phyloP scores from a whole-genome alignment of 2,113 vertebrate species.

The Pollimyrus isidori region DNA sequence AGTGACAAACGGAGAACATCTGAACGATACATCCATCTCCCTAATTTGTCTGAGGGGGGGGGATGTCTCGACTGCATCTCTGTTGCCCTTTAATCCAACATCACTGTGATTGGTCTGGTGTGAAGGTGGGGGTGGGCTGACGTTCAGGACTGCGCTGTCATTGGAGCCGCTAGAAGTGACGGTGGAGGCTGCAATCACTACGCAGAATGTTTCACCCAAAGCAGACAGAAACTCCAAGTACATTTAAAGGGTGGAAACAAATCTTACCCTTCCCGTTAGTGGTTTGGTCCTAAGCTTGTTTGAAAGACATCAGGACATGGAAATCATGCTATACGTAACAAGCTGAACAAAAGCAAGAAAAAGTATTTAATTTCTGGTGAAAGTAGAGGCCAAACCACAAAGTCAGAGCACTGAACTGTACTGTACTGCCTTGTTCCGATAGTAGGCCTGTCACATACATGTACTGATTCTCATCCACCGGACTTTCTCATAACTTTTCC shows the following conservation, averaged over 20 bases:
- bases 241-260: not conserved
- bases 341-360: not conserved
- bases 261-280: not conserved
- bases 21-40: not conserved
- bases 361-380: not conserved
- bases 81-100: not conserved
- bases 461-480: not conserved
- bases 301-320: not conserved
- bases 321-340: not conserved
- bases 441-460: not conserved
- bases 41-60: not conserved
- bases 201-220: not conserved
- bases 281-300: not conserved
- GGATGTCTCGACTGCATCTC: conserved; percentile 27
- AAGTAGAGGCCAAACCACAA: not conserved
- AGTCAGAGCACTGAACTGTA: not conserved
- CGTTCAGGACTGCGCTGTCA: not conserved
- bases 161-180: not conserved
- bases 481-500: not conserved
- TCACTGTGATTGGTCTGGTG: not conserved
- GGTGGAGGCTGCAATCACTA: not conserved
- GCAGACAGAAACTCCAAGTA: not conserved
- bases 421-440: not conserved
- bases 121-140: not conserved
- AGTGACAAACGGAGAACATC: not conserved